Evolutionary conservation across 1,140 invertebrate genomes (phyloP).

Genomic region (Diuraphis noxia): DNA sequence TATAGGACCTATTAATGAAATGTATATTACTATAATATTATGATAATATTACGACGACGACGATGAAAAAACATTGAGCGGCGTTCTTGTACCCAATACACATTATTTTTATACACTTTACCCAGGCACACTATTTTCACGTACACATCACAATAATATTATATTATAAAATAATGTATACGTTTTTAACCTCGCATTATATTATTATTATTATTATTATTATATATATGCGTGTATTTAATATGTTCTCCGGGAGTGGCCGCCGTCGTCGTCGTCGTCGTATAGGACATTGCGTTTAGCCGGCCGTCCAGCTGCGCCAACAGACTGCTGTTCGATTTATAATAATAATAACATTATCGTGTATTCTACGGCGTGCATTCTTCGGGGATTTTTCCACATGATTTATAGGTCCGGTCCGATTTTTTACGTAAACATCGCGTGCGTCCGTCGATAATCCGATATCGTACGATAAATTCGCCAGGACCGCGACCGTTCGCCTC

Average conservation of each 20-base stretch:
- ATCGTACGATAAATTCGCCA: not conserved
- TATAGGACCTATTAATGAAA: conserved; percentile 53
- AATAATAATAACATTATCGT: conserved; percentile 9
- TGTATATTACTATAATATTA: not conserved
- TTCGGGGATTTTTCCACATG: conserved; percentile 12
- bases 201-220: conserved; percentile 20
- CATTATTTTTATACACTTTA: no score
- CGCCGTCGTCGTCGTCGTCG: conserved; percentile 15
- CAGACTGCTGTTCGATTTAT: conserved; percentile 48
- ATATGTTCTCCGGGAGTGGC: conserved; percentile 37
- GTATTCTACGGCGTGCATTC: not conserved
- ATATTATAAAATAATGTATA: not conserved
- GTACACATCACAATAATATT: not conserved
- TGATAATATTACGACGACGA: conserved; percentile 10
- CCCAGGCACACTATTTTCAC: not conserved
- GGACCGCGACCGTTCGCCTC: not conserved
- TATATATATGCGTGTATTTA: not conserved
- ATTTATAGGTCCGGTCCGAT: conserved; percentile 51
- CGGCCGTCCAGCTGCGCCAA: conserved; percentile 48
- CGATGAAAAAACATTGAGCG: not conserved
- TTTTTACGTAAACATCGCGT: conserved; percentile 42
- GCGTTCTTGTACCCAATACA: not conserved
- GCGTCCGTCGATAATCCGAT: conserved; percentile 39
- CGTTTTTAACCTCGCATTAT: not conserved
- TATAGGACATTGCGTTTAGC: conserved; percentile 31